Conservation (phyloP, 2,797 vertebrate species). For the Phrynocephalus vlangalii region DNA sequence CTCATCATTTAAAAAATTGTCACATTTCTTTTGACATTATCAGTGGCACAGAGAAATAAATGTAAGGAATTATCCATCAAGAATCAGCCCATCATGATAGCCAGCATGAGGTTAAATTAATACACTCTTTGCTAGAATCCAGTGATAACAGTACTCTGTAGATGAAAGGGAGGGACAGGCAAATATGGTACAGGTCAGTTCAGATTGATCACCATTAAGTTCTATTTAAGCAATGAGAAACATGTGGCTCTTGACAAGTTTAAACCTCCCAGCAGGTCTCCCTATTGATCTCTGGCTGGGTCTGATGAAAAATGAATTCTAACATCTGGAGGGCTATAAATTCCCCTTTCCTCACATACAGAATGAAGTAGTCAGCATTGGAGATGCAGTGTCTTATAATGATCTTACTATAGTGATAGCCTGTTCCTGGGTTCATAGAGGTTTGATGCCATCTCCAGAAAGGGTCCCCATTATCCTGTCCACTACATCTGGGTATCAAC, state of each 20-base stretch:
- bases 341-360: not conserved
- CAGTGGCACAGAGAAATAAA: not conserved
- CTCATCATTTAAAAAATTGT: not conserved
- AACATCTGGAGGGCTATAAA: too few relatives aligned
- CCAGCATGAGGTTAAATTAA: not conserved
- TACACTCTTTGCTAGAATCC: not conserved
- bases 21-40: not conserved
- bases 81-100: too few relatives aligned
- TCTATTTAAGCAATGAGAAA: not conserved
- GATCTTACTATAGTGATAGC: not conserved
- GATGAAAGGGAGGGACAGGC: not conserved
- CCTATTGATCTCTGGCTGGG: not conserved
- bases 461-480: too few relatives aligned
- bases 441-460: not conserved
- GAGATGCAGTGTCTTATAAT: too few relatives aligned
- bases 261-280: not conserved
- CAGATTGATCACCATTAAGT: not conserved
- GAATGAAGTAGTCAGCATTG: not conserved
- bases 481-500: too few relatives aligned
- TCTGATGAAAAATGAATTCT: not conserved
- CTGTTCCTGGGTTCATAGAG: not conserved
- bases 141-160: not conserved
- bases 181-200: not conserved
- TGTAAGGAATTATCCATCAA: not conserved
- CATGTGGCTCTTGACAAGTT: not conserved